Evolutionary conservation across 2,888 invertebrate genomes (phyloP), one percentile per base, ranked within the genome.

Genomic region (Miltochrista miniata): DNA sequence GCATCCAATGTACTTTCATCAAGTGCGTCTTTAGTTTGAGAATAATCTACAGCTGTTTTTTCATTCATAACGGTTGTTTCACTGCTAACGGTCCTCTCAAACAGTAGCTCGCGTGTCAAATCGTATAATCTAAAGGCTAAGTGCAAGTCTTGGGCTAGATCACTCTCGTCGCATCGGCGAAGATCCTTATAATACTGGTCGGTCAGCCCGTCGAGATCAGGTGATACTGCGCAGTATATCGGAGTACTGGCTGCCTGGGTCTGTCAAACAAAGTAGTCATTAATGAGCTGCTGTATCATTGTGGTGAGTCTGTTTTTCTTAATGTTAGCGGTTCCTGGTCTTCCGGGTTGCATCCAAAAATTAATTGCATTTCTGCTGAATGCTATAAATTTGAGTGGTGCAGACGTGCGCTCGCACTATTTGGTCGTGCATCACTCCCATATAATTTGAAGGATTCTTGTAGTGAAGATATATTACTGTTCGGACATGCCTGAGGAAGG

Each of bases 171-270:
- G 45, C 96, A 95, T 29, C 95, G 94, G 78, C 93, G 95, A 74
- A 98, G 98, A 81, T 98, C 96, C 79, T 98, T 98, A 77, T 96
- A 97, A 87, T 99, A 99, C 56, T 95, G 82, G 11, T 96, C 97
- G n/a, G 97, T 95, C 0, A 95, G 83, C 0, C 95, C 96, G 30
- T 93, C 93, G 52, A 98, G 87, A 64, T 97, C 97, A 1, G 94
- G 93, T 0, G 96, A 96, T 0, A 96, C 95, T 7, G 98, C 97
- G 83, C 97, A 98, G 85, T 95, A 98, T 12, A 98, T 91, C 1
- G 95, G 94, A 0, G 98, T 98, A 57, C 97, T 95, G 0, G 98
- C 97, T 9, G 96, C 98, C 93, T 99, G 98, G 91, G 95, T 95
- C 96, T 97, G 78, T 15, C 10, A 10, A 43, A 45, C 39, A 0